Percentiles rank a stretch among this genome's conserved stretches.
Conservation (phyloP, 1,140 invertebrate genomes). For the Cotesia chilonis region DNA sequence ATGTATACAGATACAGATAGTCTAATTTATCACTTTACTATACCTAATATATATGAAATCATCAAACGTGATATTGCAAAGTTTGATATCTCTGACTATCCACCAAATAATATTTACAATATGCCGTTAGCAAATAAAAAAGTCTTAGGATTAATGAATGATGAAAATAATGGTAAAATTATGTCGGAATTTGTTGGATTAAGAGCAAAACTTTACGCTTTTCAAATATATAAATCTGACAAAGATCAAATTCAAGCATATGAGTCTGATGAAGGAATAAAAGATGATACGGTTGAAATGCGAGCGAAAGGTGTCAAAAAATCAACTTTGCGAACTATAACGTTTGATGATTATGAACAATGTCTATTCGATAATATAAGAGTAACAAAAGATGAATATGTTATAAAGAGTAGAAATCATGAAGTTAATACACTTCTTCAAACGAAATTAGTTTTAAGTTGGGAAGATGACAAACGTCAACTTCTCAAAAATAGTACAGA, state of each 20-base stretch:
- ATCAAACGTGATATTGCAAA: too few species aligned
- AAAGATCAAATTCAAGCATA: too few species aligned
- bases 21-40: not conserved
- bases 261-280: too few species aligned
- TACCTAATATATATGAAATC: conserved; percentile 1
- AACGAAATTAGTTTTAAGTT: too few species aligned
- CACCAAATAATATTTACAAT: not conserved
- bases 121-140: not conserved
- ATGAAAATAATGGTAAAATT: conserved; percentile 29
- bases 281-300: too few species aligned
- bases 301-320: not conserved
- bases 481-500: too few species aligned
- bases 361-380: conserved; percentile 11
- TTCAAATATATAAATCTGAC: not conserved
- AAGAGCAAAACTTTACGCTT: conserved; percentile 30
- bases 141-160: not conserved
- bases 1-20: not conserved
- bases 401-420: conserved; percentile 22
- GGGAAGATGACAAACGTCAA: too few species aligned
- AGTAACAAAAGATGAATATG: not conserved
- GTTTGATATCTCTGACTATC: too few species aligned
- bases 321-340: conserved; percentile 22
- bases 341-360: conserved; percentile 32
- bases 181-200: conserved; percentile 32
- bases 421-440: conserved; percentile 24